phyloP scores from a whole-genome alignment of 2,888 invertebrate species.

The Dermolepida albohirtum region DNA sequence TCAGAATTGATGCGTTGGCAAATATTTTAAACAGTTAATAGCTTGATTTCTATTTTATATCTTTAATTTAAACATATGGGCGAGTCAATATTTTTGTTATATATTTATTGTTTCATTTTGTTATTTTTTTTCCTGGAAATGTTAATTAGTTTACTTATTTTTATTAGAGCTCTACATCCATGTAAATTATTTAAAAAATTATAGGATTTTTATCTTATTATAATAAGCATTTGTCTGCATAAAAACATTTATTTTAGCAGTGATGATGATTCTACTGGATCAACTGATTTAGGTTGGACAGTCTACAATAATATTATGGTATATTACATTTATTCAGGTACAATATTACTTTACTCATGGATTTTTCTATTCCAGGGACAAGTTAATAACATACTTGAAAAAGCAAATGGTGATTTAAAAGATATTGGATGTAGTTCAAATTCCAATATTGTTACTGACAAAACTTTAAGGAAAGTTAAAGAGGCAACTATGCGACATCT shows the following conservation, averaged over 20 bases:
- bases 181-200: no score
- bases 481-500: slow-evolving; percentile 62
- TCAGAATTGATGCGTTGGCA: no score
- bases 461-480: slow-evolving; percentile 59
- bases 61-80: neutral
- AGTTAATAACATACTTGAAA: slow-evolving; percentile 68
- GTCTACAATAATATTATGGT: slow-evolving; percentile 80
- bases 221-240: no score
- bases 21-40: no score
- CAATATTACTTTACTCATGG: neutral
- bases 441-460: slow-evolving; percentile 45
- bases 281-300: slow-evolving; percentile 75
- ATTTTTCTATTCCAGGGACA: slow-evolving; percentile 61
- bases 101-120: no score
- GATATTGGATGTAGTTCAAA: neutral
- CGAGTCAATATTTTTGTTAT: no score
- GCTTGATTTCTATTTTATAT: slow-evolving; percentile 7
- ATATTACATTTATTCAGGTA: slow-evolving; percentile 49
- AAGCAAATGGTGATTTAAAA: slow-evolving; percentile 53
- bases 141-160: no score
- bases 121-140: no score
- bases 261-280: slow-evolving; percentile 62
- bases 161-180: no score
- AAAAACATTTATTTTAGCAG: slow-evolving; percentile 54
- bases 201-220: no score